phyloP scores from a whole-genome alignment of 2,113 vertebrate species.

The Myrmecophaga tridactyla region DNA sequence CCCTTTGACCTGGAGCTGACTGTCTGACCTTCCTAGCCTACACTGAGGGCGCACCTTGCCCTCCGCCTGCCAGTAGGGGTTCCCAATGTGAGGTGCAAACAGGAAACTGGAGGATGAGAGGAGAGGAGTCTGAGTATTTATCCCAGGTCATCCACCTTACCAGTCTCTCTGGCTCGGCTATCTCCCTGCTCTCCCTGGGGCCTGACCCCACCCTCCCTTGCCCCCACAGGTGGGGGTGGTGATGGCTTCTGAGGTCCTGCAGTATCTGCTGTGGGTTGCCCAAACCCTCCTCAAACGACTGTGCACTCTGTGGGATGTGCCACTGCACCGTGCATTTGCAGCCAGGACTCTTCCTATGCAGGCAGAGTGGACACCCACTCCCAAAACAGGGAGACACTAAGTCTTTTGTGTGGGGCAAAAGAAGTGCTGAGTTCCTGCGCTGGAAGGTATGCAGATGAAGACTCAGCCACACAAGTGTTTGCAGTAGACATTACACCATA shows the following conservation, averaged over 20 bases:
- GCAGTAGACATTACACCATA: fast-evolving
- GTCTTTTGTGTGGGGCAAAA: not conserved
- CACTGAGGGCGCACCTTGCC: not conserved
- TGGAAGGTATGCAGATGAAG: no score
- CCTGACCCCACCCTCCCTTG: not conserved
- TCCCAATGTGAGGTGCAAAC: not conserved
- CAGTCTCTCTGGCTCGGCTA: not conserved
- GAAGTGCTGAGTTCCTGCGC: not conserved
- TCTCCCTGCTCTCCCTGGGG: not conserved
- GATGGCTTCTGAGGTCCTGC: not conserved
- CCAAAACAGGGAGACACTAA: no score
- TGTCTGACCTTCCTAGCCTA: not conserved
- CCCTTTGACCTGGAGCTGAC: not conserved
- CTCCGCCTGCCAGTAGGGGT: not conserved
- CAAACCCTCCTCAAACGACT: not conserved
- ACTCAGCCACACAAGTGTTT: not conserved
- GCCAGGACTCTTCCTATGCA: not conserved
- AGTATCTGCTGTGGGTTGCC: not conserved
- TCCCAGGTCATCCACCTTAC: fast-evolving
- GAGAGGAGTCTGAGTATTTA: not conserved
- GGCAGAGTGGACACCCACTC: not conserved
- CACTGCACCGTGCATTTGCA: not conserved
- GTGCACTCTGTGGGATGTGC: not conserved
- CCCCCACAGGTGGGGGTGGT: not conserved
- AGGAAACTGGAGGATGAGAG: not conserved